Percentiles rank a stretch among this genome's conserved stretches.
These are phyloP conservation scores for Parambassis ranga DNA, from an alignment of 2,797 vertebrate genomes.

Conservation along the genomic window DNA sequence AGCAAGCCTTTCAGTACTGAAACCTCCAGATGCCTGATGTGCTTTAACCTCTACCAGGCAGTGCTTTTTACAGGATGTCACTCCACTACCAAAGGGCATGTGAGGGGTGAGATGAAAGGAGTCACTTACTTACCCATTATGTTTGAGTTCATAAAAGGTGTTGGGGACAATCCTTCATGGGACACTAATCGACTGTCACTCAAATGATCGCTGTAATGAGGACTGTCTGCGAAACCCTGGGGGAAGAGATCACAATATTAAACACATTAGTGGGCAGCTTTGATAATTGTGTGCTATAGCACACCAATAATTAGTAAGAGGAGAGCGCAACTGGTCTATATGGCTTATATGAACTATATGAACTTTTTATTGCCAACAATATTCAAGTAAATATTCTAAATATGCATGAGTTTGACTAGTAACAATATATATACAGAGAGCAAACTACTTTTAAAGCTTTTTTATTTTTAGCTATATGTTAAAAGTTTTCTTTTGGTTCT, in stretches of 20 bases:
- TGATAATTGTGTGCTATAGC: constrained; percentile 85
- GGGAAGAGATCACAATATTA: constrained; percentile 89
- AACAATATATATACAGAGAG: too few species aligned
- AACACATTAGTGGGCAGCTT: constrained; percentile 86
- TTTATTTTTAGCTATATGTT: not conserved
- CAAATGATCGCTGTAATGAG: constrained; percentile 98
- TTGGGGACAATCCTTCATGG: constrained; percentile 97
- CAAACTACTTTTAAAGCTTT: not conserved
- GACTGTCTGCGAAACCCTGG: constrained; percentile 95
- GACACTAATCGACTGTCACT: constrained; percentile 98
- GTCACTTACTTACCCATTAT: constrained; percentile 98
- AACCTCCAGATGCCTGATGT: constrained; percentile 72
- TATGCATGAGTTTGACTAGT: too few species aligned
- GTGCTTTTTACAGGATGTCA: constrained; percentile 60
- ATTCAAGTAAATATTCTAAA: too few species aligned
- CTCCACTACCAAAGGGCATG: constrained; percentile 77
- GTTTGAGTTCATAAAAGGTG: constrained; percentile 98
- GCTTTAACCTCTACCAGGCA: constrained; percentile 65
- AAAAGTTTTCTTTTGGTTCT: not conserved
- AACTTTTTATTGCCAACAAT: too few species aligned
- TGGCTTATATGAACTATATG: constrained; percentile 65
- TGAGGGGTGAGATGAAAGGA: constrained; percentile 76
- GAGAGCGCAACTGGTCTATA: constrained; percentile 75
- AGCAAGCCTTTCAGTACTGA: constrained; percentile 33
- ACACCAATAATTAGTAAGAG: constrained; percentile 83